A percentile compares a stretch with the other conserved stretches of the same genome.
Conservation (phyloP, 2,888 invertebrate species). For the Drosophila melanosoma region DNA sequence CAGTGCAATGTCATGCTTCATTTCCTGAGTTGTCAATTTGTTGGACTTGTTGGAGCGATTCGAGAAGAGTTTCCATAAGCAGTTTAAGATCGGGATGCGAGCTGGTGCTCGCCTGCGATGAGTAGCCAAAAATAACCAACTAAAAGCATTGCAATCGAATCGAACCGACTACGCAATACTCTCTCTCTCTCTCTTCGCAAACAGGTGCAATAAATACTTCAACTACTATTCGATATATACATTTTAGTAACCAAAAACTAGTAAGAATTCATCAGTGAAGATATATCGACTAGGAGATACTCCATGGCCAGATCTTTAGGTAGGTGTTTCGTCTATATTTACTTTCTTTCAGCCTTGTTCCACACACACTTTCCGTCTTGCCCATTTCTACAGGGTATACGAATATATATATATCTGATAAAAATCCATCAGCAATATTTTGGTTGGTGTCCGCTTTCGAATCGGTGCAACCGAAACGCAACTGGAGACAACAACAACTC, state of each 20-base stretch:
- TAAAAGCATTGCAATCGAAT: background rate
- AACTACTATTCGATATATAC: background rate
- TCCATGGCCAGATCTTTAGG: background rate
- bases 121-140: constrained; percentile 39
- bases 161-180: background rate
- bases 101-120: constrained; percentile 34
- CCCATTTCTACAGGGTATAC: background rate
- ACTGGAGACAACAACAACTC: constrained; percentile 18
- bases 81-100: constrained; percentile 40
- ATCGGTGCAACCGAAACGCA: constrained; percentile 23
- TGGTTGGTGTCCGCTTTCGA: constrained; percentile 32
- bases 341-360: background rate
- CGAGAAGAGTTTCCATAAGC: constrained; percentile 41
- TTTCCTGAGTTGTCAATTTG: constrained; percentile 84
- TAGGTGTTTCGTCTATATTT: background rate
- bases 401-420: constrained; percentile 22
- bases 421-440: constrained; percentile 16
- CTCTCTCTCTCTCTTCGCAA: background rate
- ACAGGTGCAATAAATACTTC: background rate
- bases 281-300: background rate
- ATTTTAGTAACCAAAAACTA: background rate
- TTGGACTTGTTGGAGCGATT: constrained; percentile 53
- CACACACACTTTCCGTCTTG: background rate
- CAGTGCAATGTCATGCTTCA: constrained; percentile 84
- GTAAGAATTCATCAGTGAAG: background rate